Conservation (phyloP, 2,888 invertebrate species). For the Plutella xylostella region DNA sequence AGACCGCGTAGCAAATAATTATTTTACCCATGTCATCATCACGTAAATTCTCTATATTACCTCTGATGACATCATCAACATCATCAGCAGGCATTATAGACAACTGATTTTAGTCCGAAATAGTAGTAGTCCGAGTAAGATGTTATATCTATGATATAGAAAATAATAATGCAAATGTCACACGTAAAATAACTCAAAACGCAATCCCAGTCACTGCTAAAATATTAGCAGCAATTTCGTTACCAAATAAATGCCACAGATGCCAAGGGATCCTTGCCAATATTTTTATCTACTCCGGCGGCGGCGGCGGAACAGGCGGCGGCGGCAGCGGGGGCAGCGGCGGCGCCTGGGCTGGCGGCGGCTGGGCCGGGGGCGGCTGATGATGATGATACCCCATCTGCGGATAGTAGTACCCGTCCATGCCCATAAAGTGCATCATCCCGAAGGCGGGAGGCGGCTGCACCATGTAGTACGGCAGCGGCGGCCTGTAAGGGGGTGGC, state of each 20-base stretch:
- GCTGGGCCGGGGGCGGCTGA: slow-evolving; percentile 18
- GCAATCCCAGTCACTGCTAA: too few relatives aligned
- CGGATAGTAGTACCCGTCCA: slow-evolving; percentile 36
- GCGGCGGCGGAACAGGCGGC: slow-evolving; percentile 73
- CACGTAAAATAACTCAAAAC: too few relatives aligned
- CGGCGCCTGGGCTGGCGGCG: slow-evolving; percentile 14
- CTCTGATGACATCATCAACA: too few relatives aligned
- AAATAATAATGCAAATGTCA: too few relatives aligned
- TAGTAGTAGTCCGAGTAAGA: too few relatives aligned
- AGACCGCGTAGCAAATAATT: too few relatives aligned
- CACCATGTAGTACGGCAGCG: slow-evolving; percentile 48
- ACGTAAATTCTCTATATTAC: too few relatives aligned
- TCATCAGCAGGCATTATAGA: too few relatives aligned
- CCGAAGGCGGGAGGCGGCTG: slow-evolving; percentile 37
- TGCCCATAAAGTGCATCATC: slow-evolving; percentile 12
- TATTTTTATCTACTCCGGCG: slow-evolving; percentile 46
- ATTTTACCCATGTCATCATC: too few relatives aligned
- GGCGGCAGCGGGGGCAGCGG: slow-evolving; percentile 55
- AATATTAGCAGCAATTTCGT: too few relatives aligned
- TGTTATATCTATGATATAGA: too few relatives aligned
- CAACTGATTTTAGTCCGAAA: too few relatives aligned
- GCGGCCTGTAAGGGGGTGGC: slow-evolving; percentile 39
- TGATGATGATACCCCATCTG: slow-evolving; percentile 18
- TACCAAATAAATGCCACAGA: background rate
- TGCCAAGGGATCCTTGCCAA: slow-evolving; percentile 1